These are phyloP conservation scores for Drosophila pegasa DNA, from an alignment of 2,888 invertebrate species.

Conservation along the genomic window DNA sequence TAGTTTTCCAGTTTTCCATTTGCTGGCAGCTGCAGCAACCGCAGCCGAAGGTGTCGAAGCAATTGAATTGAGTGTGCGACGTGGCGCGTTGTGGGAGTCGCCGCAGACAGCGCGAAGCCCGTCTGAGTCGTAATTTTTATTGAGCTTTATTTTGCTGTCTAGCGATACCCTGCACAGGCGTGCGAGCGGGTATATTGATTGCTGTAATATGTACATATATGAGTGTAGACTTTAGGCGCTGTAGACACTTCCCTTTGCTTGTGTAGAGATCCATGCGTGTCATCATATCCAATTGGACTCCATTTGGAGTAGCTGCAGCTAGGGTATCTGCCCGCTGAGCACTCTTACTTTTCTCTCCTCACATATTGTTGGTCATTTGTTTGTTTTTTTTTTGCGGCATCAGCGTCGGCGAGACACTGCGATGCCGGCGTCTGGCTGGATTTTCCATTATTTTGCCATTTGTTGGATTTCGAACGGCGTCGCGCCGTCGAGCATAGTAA, in stretches of 20 bases:
- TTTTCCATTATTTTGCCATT: conserved; percentile 26
- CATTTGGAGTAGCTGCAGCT: too few relatives aligned
- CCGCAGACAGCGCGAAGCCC: conserved; percentile 12
- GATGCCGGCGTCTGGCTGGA: conserved; percentile 33
- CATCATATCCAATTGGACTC: background rate
- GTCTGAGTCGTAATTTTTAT: conserved; percentile 13
- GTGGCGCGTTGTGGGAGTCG: conserved; percentile 19
- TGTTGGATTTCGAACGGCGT: conserved; percentile 14
- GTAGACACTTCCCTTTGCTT: background rate
- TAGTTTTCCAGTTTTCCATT: conserved; percentile 19
- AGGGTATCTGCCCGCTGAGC: background rate
- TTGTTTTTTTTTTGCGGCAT: conserved; percentile 56
- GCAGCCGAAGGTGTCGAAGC: conserved; percentile 47
- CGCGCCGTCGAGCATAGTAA: conserved; percentile 24
- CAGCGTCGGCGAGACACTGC: conserved; percentile 65
- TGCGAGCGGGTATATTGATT: background rate
- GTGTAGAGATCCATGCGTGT: background rate
- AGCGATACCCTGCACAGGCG: background rate
- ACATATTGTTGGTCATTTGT: conserved; percentile 10
- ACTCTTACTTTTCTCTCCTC: conserved; percentile 20
- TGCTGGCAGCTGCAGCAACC: conserved; percentile 14
- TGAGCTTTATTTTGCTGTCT: conserved; percentile 10
- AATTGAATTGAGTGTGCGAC: conserved; percentile 34
- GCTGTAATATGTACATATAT: background rate
- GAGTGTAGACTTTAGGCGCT: background rate